Base-by-base conservation (phyloP, 2,888 invertebrate genomes). In the Portevinia maculata region DNA sequence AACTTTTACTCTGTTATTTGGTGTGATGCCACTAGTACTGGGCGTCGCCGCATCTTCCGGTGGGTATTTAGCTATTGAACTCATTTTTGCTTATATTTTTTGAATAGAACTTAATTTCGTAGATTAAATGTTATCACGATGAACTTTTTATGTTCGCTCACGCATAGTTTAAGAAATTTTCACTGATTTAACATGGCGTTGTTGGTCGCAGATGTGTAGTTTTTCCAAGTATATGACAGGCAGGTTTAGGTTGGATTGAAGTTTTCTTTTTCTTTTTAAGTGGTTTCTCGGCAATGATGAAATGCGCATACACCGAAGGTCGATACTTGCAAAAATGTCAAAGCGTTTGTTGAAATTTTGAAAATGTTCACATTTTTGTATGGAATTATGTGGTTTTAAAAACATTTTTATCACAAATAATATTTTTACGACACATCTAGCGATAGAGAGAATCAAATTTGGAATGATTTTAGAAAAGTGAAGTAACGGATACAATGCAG, bases 1-100 rank as follows among this genome's bases (percentile, higher is more conserved):
- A 85, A 96, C 93, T 92, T 95, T 95, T 87, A 93, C 94, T 88
- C 92, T 92, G 76, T 87, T 87, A 46, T 55, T 70, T 13, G 53
- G 7, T 9, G 69, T 24, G 30, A 53, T 13, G 41, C 55, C 67
- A 57, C 50, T 41, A 8, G n/a, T 62, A 1, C 88, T 88, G 28
- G 89, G 88, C 50, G 89, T 86, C 44, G 88, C 86, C 64, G 88
- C 87, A 24, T 84, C 85, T 50, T 73, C 85, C 79, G 87, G 87
- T 78, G 86, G 85, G 13, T 86, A 88, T 71, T 89, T 88, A 46
- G 86, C 87, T 88, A 87, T 87, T 71, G 60, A 84, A 53, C 19
- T 84, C 74, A 78, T 74, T 60, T 65, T 44, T 11, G n/a, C 9
- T 4, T 21, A 7, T 46, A 44, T 4, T 44, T 21, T 9, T 41